These are phyloP conservation scores for Temnothorax nylanderi DNA, from an alignment of 1,140 invertebrate species.

Conservation along the genomic window DNA sequence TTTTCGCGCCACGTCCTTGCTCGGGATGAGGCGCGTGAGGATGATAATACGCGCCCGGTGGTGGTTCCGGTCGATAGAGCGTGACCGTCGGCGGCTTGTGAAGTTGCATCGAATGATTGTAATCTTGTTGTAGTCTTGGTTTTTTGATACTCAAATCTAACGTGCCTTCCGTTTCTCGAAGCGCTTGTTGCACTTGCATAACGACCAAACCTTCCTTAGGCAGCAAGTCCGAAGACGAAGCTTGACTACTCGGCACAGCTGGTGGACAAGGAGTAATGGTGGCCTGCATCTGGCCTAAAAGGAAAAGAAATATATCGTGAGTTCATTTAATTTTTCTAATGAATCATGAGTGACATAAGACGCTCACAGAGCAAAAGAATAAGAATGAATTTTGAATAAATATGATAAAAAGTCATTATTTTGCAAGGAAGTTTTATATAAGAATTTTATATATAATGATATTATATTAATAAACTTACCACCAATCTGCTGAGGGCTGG, in stretches of 20 bases:
- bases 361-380: not conserved
- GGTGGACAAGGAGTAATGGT: conserved; percentile 89
- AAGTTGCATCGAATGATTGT: conserved; percentile 84
- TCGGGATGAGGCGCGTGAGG: conserved; percentile 81
- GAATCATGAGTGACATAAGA: not conserved
- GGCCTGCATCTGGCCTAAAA: conserved; percentile 87
- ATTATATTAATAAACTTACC: conserved; percentile 67
- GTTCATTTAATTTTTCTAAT: not conserved
- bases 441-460: not conserved
- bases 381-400: not conserved
- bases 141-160: conserved; percentile 94
- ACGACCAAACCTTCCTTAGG: conserved; percentile 88
- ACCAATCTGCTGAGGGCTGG: conserved; percentile 83
- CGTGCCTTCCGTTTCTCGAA: conserved; percentile 86
- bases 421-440: not conserved
- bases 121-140: conserved; percentile 87
- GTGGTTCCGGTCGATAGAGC: conserved; percentile 82
- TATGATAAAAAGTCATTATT: not conserved
- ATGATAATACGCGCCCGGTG: conserved; percentile 81
- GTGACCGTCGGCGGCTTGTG: conserved; percentile 85
- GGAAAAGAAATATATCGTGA: not conserved
- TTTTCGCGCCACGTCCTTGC: conserved; percentile 81
- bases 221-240: conserved; percentile 76
- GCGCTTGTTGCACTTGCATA: conserved; percentile 87
- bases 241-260: conserved; percentile 73